These are phyloP conservation scores for Crocidura indochinensis DNA, from an alignment of 2,797 vertebrate species.

Conservation along the genomic window DNA sequence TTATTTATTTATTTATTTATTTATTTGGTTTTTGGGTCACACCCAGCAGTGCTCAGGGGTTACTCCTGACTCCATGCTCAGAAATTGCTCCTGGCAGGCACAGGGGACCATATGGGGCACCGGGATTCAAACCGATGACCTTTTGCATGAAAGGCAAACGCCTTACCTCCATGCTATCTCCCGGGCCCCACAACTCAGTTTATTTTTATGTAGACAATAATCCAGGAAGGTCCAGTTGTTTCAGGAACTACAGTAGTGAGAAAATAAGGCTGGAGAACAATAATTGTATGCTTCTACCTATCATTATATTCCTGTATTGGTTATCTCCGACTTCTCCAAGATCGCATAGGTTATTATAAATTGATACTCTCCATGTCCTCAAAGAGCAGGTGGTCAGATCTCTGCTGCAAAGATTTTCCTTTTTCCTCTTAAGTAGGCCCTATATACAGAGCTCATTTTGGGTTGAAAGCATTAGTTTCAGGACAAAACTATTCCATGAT, in stretches of 20 bases:
- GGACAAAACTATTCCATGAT: not conserved
- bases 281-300: not conserved
- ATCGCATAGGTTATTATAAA: conserved; percentile 21
- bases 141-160: too few relatives aligned
- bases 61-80: too few relatives aligned
- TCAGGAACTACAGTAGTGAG: conserved; percentile 20
- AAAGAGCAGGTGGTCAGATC: not conserved
- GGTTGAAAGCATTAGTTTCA: conserved; percentile 47
- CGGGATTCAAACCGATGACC: too few relatives aligned
- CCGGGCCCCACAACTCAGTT: not conserved
- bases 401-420: not conserved
- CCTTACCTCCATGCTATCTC: too few relatives aligned
- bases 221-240: not conserved
- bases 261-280: not conserved
- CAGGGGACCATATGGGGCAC: too few relatives aligned
- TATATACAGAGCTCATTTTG: not conserved
- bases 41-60: too few relatives aligned
- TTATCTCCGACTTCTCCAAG: not conserved
- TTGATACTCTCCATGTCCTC: not conserved
- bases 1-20: too few relatives aligned
- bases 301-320: not conserved
- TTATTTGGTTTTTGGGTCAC: too few relatives aligned
- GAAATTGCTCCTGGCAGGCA: too few relatives aligned
- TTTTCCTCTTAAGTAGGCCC: not conserved
- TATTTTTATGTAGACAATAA: not conserved